phyloP scores from a whole-genome alignment of 2,113 vertebrate genomes.

The Condylura cristata region DNA sequence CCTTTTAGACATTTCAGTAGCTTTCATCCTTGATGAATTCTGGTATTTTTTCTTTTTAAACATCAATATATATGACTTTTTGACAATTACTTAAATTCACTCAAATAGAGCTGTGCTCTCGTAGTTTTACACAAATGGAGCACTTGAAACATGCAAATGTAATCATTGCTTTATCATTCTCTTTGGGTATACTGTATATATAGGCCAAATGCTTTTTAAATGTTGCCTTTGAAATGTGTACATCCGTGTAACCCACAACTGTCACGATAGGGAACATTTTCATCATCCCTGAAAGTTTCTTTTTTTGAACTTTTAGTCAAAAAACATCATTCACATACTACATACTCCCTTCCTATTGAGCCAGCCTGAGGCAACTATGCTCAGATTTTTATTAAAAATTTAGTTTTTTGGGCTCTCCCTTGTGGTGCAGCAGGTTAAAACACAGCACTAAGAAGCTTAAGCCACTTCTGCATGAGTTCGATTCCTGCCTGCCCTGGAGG shows the following conservation, averaged over 20 bases:
- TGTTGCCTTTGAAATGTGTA: not conserved
- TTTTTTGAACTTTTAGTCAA: not conserved
- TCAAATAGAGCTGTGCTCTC: not conserved
- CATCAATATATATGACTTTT: not conserved
- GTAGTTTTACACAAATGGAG: not conserved
- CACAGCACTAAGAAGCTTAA: too few relatives aligned
- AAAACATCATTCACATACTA: not conserved
- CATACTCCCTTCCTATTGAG: too few relatives aligned
- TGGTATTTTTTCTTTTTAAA: constrained; percentile 35
- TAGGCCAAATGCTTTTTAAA: not conserved
- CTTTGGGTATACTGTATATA: not conserved
- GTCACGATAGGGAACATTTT: not conserved
- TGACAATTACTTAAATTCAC: not conserved
- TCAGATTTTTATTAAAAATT: constrained; percentile 29
- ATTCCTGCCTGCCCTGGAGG: too few relatives aligned
- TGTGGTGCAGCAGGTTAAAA: too few relatives aligned
- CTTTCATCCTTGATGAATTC: not conserved
- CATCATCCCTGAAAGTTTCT: not conserved
- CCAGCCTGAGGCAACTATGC: not conserved
- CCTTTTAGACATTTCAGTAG: not conserved
- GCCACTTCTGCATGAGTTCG: too few relatives aligned
- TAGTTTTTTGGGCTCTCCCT: too few relatives aligned
- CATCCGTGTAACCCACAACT: not conserved
- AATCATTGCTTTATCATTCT: not conserved
- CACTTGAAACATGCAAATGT: not conserved